Percentiles rank a stretch among this genome's conserved stretches.
Conservation (phyloP, 2,888 invertebrate species). For the Pharmacophagus antenor region DNA sequence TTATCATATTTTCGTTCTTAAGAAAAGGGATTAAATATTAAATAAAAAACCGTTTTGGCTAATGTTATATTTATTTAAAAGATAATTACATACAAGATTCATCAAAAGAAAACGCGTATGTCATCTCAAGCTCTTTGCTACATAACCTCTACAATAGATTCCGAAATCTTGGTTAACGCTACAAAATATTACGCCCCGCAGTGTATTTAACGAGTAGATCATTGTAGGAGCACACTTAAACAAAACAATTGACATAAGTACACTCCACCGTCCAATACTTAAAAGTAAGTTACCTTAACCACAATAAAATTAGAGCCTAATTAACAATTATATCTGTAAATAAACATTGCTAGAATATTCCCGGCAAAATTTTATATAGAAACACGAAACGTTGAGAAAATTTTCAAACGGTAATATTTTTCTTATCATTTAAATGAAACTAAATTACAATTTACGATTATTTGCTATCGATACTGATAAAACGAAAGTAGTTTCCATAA, state of each 20-base stretch:
- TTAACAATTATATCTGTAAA: slow-evolving; percentile 18
- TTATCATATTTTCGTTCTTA: background rate
- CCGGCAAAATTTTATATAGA: slow-evolving; percentile 40
- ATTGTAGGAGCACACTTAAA: slow-evolving; percentile 31
- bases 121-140: slow-evolving; percentile 11
- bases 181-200: slow-evolving; percentile 17
- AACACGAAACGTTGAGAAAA: background rate
- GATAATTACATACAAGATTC: slow-evolving; percentile 31
- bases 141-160: slow-evolving; percentile 14
- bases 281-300: slow-evolving; percentile 20
- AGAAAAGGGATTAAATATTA: background rate
- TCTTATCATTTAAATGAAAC: slow-evolving; percentile 13
- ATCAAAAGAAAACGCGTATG: slow-evolving; percentile 27
- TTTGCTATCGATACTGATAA: slow-evolving; percentile 10
- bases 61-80: slow-evolving; percentile 29
- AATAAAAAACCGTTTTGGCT: slow-evolving; percentile 10
- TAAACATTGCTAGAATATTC: slow-evolving; percentile 47
- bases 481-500: background rate
- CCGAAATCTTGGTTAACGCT: slow-evolving; percentile 14
- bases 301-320: slow-evolving; percentile 11
- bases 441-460: slow-evolving; percentile 18
- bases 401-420: slow-evolving; percentile 8
- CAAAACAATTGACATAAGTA: slow-evolving; percentile 40
- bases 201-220: slow-evolving; percentile 22
- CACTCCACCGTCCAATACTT: slow-evolving; percentile 35